These are phyloP conservation scores for Dinothrombium tinctorium DNA, from an alignment of 1,140 invertebrate species.

Conservation along the genomic window DNA sequence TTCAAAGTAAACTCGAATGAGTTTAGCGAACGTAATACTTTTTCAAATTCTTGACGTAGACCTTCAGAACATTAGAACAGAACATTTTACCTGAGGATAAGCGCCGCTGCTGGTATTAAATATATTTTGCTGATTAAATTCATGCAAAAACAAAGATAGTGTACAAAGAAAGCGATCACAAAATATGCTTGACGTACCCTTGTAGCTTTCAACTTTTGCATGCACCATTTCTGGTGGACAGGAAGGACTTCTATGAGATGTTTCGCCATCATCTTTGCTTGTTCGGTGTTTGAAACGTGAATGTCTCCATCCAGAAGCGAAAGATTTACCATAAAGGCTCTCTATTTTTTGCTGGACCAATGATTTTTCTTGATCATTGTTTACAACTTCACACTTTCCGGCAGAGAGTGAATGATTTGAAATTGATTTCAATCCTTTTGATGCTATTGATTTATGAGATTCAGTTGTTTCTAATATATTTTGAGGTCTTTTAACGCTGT, in stretches of 20 bases:
- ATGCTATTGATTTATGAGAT: neutral
- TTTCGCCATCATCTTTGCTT: neutral
- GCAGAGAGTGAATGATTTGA: neutral
- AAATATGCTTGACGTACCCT: too few species aligned
- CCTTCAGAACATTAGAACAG: too few species aligned
- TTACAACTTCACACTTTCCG: neutral
- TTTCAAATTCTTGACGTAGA: too few species aligned
- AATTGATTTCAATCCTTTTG: neutral
- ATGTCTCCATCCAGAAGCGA: conserved; percentile 11
- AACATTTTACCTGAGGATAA: too few species aligned
- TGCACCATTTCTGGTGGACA: conserved; percentile 4
- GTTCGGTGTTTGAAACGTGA: conserved; percentile 4
- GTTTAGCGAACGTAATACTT: too few species aligned
- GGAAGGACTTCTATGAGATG: conserved; percentile 9
- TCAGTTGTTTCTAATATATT: neutral
- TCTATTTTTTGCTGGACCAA: conserved; percentile 69
- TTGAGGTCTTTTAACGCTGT: neutral
- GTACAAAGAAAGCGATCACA: too few species aligned
- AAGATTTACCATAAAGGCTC: conserved; percentile 42
- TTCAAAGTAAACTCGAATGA: too few species aligned
- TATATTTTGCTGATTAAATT: too few species aligned
- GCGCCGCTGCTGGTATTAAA: too few species aligned
- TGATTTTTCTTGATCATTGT: conserved; percentile 24
- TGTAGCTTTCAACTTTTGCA: too few species aligned
- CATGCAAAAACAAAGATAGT: too few species aligned